A percentile compares a stretch with the other conserved stretches of the same genome.
Evolutionary conservation across 1,140 invertebrate species (phyloP).

Genomic region (Scaptomyza montana): DNA sequence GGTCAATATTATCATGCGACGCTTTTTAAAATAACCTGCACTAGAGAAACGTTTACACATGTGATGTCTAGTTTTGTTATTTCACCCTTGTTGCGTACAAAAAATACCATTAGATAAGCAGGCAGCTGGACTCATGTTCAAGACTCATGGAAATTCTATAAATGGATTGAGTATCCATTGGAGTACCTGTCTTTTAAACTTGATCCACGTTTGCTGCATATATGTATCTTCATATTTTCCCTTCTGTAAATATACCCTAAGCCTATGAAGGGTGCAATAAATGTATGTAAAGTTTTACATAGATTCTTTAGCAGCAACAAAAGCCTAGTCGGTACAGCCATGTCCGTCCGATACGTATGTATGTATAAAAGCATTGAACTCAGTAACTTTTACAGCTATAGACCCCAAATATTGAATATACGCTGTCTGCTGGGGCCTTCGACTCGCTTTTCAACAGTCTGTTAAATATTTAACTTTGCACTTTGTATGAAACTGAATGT

Average conservation of each 20-base stretch:
- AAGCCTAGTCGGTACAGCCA: too few species aligned
- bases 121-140: slow-evolving; percentile 35
- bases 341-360: too few species aligned
- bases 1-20: slow-evolving; percentile 67
- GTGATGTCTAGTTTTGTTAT: slow-evolving; percentile 34
- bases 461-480: too few species aligned
- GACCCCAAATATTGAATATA: too few species aligned
- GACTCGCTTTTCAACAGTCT: too few species aligned
- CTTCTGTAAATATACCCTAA: slow-evolving; percentile 43
- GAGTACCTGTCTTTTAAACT: slow-evolving; percentile 40
- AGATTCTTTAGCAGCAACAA: too few species aligned
- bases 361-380: too few species aligned
- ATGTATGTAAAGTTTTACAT: too few species aligned
- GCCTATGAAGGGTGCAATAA: too few species aligned
- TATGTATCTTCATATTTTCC: slow-evolving; percentile 14
- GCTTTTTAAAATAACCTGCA: slow-evolving; percentile 19
- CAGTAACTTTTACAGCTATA: too few species aligned
- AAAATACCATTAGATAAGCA: slow-evolving; percentile 41
- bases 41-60: slow-evolving; percentile 50
- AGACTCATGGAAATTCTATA: slow-evolving; percentile 67
- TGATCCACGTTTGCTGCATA: slow-evolving; percentile 13
- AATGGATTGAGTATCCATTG: slow-evolving; percentile 31
- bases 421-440: too few species aligned
- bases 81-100: slow-evolving; percentile 28
- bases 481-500: too few species aligned